phyloP scores from a whole-genome alignment of 1,140 invertebrate species.

The Campoletis sonorensis region DNA sequence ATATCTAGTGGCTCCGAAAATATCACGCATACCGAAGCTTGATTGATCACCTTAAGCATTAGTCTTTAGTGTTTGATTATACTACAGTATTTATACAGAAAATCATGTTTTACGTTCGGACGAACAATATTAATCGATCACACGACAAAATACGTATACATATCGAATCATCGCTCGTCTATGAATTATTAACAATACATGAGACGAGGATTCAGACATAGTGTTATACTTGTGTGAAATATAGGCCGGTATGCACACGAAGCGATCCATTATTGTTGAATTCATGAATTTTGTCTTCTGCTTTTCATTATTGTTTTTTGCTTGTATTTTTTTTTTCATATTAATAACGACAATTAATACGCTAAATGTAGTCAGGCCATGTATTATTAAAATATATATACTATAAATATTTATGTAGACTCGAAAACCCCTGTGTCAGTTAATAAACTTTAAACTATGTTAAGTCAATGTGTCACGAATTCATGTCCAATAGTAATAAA shows the following conservation, averaged over 20 bases:
- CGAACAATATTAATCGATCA: slow-evolving; percentile 25
- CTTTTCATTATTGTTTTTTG: no score
- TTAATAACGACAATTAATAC: slow-evolving; percentile 66
- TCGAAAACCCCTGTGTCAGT: slow-evolving; percentile 59
- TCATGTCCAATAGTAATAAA: slow-evolving; percentile 15
- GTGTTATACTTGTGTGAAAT: slow-evolving; percentile 16
- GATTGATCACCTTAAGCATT: slow-evolving; percentile 72
- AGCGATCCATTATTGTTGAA: slow-evolving; percentile 32
- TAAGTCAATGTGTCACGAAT: slow-evolving; percentile 35
- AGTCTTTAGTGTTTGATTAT: slow-evolving; percentile 76
- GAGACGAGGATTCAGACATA: no score
- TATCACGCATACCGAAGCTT: slow-evolving; percentile 66
- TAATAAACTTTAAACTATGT: slow-evolving; percentile 54
- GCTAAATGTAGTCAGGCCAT: slow-evolving; percentile 72
- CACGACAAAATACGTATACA: background rate
- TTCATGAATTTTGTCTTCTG: no score
- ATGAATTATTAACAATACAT: no score
- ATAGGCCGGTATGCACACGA: slow-evolving; percentile 1
- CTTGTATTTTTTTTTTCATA: background rate
- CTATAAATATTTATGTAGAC: slow-evolving; percentile 62
- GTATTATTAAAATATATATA: slow-evolving; percentile 74
- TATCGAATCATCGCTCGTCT: no score
- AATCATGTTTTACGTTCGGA: background rate
- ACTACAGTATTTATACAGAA: slow-evolving; percentile 73
- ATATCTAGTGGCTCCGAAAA: slow-evolving; percentile 65